Conservation (phyloP, 2,888 invertebrate species). For the Erebia aethiops region DNA sequence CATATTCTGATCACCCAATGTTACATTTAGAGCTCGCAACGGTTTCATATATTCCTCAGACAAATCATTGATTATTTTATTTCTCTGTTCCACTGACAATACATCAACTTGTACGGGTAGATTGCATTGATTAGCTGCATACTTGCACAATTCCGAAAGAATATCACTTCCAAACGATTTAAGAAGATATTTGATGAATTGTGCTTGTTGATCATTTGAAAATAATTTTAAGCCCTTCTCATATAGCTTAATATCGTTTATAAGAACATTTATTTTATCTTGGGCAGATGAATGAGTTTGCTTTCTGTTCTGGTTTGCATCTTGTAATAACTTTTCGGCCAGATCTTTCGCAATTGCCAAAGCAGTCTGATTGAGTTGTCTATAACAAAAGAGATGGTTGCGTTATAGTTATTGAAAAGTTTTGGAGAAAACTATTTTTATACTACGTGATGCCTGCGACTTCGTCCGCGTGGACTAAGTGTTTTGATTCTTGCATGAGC, state of each 20-base stretch:
- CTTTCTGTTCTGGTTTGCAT: conserved; percentile 86
- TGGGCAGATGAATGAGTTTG: conserved; percentile 92
- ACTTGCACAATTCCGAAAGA: conserved; percentile 89
- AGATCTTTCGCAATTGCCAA: conserved; percentile 87
- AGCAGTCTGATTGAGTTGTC: conserved; percentile 86
- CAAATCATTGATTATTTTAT: conserved; percentile 87
- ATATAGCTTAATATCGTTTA: conserved; percentile 89
- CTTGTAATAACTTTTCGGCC: conserved; percentile 88
- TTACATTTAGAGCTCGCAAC: conserved; percentile 86
- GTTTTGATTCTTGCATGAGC: too few species aligned
- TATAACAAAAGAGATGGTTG: conserved; percentile 53
- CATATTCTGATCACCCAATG: conserved; percentile 86
- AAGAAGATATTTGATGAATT: conserved; percentile 91
- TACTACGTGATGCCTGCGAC: too few species aligned
- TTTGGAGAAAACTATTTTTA: background rate
- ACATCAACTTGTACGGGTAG: conserved; percentile 84
- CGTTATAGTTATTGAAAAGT: background rate
- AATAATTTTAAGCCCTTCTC: conserved; percentile 89
- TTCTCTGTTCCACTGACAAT: conserved; percentile 85
- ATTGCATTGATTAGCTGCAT: conserved; percentile 90
- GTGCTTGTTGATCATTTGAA: conserved; percentile 84
- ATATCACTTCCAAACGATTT: conserved; percentile 93
- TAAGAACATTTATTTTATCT: conserved; percentile 90
- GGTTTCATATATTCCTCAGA: conserved; percentile 87
- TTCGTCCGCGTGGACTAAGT: too few species aligned